Conservation (phyloP, 2,888 invertebrate species). For the Pinctada fucata region DNA sequence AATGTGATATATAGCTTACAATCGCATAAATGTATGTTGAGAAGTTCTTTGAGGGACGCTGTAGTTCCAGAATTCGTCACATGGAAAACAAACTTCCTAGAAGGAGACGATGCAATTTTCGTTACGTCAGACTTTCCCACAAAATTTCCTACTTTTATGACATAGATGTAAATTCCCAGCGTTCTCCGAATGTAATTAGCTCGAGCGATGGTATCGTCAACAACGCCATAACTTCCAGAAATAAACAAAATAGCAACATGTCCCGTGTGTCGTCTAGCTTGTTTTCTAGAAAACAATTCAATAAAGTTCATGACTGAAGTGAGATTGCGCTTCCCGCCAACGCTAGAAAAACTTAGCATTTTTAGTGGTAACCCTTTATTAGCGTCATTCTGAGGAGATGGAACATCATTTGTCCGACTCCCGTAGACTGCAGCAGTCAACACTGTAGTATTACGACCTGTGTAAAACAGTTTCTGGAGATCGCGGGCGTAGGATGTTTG, state of each 20-base stretch:
- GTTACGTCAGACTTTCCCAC: background rate
- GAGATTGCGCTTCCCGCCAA: background rate
- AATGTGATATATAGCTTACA: background rate
- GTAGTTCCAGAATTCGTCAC: background rate
- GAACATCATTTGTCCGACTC: background rate
- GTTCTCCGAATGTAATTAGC: background rate
- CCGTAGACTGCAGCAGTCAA: background rate
- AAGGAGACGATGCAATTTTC: slow-evolving; percentile 1
- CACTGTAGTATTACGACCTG: background rate
- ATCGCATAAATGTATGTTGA: background rate
- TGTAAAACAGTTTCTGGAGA: background rate
- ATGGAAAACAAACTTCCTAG: background rate
- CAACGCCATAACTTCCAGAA: background rate
- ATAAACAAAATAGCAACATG: slow-evolving; percentile 10
- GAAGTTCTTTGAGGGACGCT: background rate
- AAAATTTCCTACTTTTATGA: background rate
- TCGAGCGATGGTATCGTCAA: background rate
- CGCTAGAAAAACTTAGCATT: background rate
- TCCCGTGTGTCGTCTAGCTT: background rate
- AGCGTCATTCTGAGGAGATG: background rate
- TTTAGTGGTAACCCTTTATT: background rate
- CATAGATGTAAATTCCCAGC: background rate
- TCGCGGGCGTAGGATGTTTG: background rate
- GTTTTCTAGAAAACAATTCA: background rate
- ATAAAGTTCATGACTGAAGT: background rate